Evolutionary conservation across 2,113 vertebrate genomes (phyloP).

Genomic region (Coryphaenoides rupestris): DNA sequence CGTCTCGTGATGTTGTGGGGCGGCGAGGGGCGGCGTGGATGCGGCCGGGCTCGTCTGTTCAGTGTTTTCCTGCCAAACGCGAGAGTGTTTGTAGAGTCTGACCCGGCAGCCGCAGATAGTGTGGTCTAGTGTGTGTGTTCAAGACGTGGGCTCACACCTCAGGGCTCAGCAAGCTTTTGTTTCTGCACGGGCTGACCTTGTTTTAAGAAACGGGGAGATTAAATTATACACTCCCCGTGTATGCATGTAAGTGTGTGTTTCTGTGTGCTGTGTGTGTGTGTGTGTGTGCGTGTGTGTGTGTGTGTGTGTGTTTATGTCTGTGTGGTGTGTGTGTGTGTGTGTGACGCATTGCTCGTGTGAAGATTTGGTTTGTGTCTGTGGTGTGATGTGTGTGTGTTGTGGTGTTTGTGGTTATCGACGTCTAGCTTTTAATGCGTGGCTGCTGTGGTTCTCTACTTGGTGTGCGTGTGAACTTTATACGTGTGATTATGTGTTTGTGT

Average conservation of each 20-base stretch:
- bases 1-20: slow-evolving; percentile 36
- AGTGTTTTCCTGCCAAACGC: slow-evolving; percentile 27
- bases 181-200: slow-evolving; percentile 31
- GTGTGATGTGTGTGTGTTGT: too few relatives aligned
- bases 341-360: too few relatives aligned
- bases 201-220: slow-evolving; percentile 24
- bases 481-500: too few relatives aligned
- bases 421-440: too few relatives aligned
- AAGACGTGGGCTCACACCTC: slow-evolving; percentile 28
- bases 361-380: too few relatives aligned
- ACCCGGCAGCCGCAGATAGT: slow-evolving; percentile 23
- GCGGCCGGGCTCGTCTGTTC: slow-evolving; percentile 32
- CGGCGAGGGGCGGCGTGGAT: slow-evolving; percentile 42
- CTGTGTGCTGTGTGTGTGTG: slow-evolving; percentile 1
- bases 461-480: too few relatives aligned
- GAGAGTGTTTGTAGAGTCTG: slow-evolving; percentile 27
- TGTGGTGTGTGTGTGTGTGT: too few relatives aligned
- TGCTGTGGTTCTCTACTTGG: too few relatives aligned
- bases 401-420: too few relatives aligned
- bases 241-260: slow-evolving; percentile 1
- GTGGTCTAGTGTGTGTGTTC: slow-evolving; percentile 31
- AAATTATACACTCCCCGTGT: slow-evolving; percentile 34
- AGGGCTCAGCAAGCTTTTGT: slow-evolving; percentile 9
- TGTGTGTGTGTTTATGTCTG: too few relatives aligned
- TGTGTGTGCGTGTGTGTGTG: slow-evolving; percentile 4